Conservation (phyloP, 2,888 invertebrate species). For the Heliconius charithonia region DNA sequence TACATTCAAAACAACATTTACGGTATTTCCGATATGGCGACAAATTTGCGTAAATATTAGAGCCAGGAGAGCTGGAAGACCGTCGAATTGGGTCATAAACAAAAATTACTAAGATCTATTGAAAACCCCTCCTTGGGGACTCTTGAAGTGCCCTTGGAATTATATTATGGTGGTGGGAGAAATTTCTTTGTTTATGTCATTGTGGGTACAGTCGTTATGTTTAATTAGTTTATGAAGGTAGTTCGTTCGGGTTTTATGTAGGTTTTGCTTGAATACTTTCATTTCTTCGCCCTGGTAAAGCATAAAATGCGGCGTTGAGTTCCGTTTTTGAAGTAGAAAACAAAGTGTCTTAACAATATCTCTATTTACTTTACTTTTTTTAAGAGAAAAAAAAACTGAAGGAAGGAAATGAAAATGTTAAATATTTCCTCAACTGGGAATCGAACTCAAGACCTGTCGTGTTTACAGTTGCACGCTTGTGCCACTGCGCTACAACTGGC, state of each 20-base stretch:
- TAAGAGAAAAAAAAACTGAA: too few relatives aligned
- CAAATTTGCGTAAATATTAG: conserved; percentile 44
- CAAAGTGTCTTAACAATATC: too few relatives aligned
- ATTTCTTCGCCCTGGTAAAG: too few relatives aligned
- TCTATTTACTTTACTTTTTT: too few relatives aligned
- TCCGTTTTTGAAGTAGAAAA: too few relatives aligned
- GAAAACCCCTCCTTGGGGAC: conserved; percentile 43
- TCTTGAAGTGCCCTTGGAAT: conserved; percentile 40
- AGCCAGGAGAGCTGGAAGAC: conserved; percentile 44
- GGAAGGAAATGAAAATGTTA: too few relatives aligned
- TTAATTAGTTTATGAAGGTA: not conserved
- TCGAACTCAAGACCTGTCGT: too few relatives aligned
- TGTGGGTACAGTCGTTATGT: not conserved
- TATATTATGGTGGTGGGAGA: conserved; percentile 38
- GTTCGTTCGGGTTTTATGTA: not conserved
- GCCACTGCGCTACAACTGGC: too few relatives aligned
- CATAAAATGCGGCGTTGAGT: too few relatives aligned
- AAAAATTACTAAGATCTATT: conserved; percentile 49
- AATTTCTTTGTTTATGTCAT: conserved; percentile 8
- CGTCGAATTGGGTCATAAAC: conserved; percentile 48
- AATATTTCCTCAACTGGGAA: too few relatives aligned
- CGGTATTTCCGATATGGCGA: conserved; percentile 10
- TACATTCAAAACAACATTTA: not conserved
- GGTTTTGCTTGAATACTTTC: too few relatives aligned
- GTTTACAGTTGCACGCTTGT: too few relatives aligned